Evolutionary conservation across 1,140 invertebrate species (phyloP), one percentile per base, ranked within the genome.

Genomic region (Megathymus violae): DNA sequence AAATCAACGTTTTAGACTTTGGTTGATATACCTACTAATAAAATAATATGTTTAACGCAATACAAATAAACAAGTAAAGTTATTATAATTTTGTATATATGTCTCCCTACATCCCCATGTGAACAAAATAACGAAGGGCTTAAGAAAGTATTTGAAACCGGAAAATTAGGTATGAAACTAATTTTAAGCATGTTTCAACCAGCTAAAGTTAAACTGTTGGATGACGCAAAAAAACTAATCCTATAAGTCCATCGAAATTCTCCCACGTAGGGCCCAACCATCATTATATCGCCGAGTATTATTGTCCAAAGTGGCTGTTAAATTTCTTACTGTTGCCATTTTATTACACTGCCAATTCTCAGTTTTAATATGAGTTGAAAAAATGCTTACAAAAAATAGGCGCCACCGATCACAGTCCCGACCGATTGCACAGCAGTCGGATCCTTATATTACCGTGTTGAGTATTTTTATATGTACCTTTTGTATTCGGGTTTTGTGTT

Each of bases 301-400:
- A 68, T 72, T 74, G 67, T 78, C 78, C 68, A 87, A 87, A 82
- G 71, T 82, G 81, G 77, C 76, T 80, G 84, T 85, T 85, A 79
- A 81, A 84, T 82, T 80, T 86, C 82, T 83, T 82, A 79, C 74
- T 64, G 74, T 85, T 82, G 85, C 85, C 74, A 88, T 87, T 88
- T 88, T 89, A 88, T 89, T 87, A 81, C 77, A 67, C 71, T 79
- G 82, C 78, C 79, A 89, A 79, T 78, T 82, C 71, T 69, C 71
- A 78, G 67, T 85, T 71, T 58, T 82, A 80, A 82, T 85, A 80
- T 85, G 76, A 71, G 76, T 60, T 77, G 68, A 83, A 88, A 87
- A 88, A 83, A 78, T 82, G 62, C 71, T 65, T 50, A 85, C 78
- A 88, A 90, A 88, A 90, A 90, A 84, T 78, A 90, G 88, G 88